Percentiles rank a stretch among this genome's conserved stretches.
Conservation (phyloP, 1,140 invertebrate genomes). For the Ips nitidus region DNA sequence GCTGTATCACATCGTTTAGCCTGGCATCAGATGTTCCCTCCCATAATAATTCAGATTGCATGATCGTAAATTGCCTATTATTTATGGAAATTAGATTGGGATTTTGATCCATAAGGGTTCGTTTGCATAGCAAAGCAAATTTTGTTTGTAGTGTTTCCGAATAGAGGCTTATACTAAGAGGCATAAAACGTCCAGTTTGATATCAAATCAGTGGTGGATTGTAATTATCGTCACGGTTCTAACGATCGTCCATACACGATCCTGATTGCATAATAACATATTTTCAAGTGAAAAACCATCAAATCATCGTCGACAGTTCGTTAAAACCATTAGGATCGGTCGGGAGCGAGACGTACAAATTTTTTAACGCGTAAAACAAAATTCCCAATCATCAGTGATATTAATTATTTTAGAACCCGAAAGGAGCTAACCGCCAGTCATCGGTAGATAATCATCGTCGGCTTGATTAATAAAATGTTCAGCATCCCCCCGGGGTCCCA, state of each 20-base stretch:
- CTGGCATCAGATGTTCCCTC: slow-evolving; percentile 24
- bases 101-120: neutral
- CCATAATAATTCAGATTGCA: slow-evolving; percentile 23
- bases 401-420: slow-evolving; percentile 30
- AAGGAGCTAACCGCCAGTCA: slow-evolving; percentile 36
- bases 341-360: too few relatives aligned
- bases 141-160: neutral
- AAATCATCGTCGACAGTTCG: too few relatives aligned
- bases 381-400: slow-evolving; percentile 34
- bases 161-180: too few relatives aligned
- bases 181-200: too few relatives aligned
- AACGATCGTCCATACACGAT: too few relatives aligned
- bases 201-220: too few relatives aligned
- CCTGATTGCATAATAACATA: too few relatives aligned
- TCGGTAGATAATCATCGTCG: slow-evolving; percentile 40
- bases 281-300: too few relatives aligned
- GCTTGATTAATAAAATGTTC: slow-evolving; percentile 44
- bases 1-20: slow-evolving; percentile 18
- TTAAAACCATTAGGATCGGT: too few relatives aligned
- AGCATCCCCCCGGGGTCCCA: slow-evolving; percentile 31
- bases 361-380: neutral
- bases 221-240: too few relatives aligned
- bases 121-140: slow-evolving; percentile 18
- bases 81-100: slow-evolving; percentile 17
- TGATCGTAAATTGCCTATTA: slow-evolving; percentile 18